Evolutionary conservation across 2,113 vertebrate species (phyloP).

Genomic region (Siphamia tubifer): DNA sequence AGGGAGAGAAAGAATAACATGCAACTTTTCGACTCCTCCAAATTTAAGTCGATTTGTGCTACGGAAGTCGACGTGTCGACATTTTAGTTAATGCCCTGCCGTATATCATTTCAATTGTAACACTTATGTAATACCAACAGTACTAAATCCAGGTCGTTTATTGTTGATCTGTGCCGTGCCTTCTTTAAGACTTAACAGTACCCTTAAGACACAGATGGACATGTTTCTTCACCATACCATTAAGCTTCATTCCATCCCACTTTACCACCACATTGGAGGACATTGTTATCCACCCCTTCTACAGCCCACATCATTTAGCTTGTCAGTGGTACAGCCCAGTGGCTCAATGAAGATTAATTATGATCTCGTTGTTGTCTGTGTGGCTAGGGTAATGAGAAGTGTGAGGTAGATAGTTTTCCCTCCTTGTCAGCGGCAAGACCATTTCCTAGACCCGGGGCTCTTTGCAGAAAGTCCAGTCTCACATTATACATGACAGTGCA

Average conservation of each 20-base stretch:
- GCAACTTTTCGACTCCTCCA: too few relatives aligned
- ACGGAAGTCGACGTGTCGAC: too few relatives aligned
- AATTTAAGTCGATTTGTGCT: too few relatives aligned
- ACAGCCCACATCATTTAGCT: conserved; percentile 61
- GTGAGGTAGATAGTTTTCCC: conserved; percentile 29
- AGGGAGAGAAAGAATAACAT: too few relatives aligned
- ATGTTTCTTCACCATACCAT: conserved; percentile 11
- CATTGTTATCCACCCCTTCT: conserved; percentile 33
- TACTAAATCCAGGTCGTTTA: neutral
- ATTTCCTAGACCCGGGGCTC: conserved; percentile 11
- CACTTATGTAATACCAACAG: neutral
- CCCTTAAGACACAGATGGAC: neutral
- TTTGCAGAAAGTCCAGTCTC: conserved; percentile 22
- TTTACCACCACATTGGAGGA: conserved; percentile 44
- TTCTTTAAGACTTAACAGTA: conserved; percentile 9
- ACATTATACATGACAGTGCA: too few relatives aligned
- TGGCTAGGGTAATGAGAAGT: conserved; percentile 64
- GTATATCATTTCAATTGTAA: too few relatives aligned
- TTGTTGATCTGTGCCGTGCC: conserved; percentile 3
- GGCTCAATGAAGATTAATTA: conserved; percentile 71
- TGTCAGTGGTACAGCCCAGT: conserved; percentile 50
- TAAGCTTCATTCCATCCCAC: conserved; percentile 45
- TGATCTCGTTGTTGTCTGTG: conserved; percentile 43
- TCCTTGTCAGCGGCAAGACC: conserved; percentile 34
- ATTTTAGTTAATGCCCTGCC: too few relatives aligned